Base-by-base conservation (phyloP, 1,140 invertebrate genomes). In the Octopus bimaculoides region DNA sequence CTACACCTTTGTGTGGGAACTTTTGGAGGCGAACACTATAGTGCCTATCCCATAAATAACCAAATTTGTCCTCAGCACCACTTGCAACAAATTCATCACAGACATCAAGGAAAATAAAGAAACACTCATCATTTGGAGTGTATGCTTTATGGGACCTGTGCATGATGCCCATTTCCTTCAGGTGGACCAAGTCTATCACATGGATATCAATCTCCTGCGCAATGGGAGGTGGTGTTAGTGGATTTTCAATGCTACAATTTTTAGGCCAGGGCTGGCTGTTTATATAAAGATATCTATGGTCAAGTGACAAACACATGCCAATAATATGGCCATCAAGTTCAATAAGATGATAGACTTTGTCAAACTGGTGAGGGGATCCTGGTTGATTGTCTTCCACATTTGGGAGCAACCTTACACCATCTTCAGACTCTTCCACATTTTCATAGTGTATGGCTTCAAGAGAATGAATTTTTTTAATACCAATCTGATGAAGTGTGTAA, bases 191-290 rank as follows among this genome's bases (percentile, higher is more conserved):
- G 90, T 96, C 95, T 83, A 96, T 96, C 2, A 96, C 95, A 85
- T 96, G 95, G 83, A 96, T 95, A 87, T 97, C 95, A 79, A 96
- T 96, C 91, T 96, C 95, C 90, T 96, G 94, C 17, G 95, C 95
- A 84, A 96, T 95, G 0, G 95, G 95, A 4, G 95, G 95, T 54
- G 95, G 95, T 85, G 94, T 92, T 14, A 96, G 89, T 0, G 95
- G 94, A 91, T 96, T 94, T 6, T 92, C 92, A 81, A 96, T 96
- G 17, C 91, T 90, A 86, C 95, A 96, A 78, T 93, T 93, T 84
- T 93, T 91, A 4, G 95, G 95, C 96, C 96, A 97, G 1, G 95
- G 94, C 80, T 95, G 92, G 84, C 94, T 94, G 87, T 96, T 96
- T 0, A 96, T 95, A 89, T 96, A 97, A 10, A 97, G 89, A 88